Base-by-base conservation (phyloP, 1,140 invertebrate species). In the Ptiloglossa arizonensis region DNA sequence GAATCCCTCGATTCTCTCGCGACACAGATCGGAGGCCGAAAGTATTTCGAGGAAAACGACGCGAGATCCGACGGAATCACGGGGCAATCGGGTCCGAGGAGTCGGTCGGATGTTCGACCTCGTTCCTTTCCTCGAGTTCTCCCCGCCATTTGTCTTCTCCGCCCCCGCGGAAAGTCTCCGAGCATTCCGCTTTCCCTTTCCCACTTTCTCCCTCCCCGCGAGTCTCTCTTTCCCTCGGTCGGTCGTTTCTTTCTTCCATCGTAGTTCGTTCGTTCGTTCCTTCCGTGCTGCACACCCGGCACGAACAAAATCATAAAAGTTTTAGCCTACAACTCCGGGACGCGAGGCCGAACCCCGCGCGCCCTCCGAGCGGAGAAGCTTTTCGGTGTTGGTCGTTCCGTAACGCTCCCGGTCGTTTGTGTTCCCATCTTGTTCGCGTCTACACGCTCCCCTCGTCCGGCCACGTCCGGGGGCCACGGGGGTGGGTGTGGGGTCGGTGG, bases 291-390 rank as follows among this genome's bases (percentile, higher is more conserved):
- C 57, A 17, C 73, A 44, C 69, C 66, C 83, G 54, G 68, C 80
- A 79, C 79, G 79, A 88, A 85, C 72, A 85, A 85, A 88, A 88
- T 88, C 86, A 87, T 88, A 88, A 87, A 87, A 87, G 77, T 88
- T 88, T 88, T 72, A 85, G 79, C 72, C 85, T 87, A 80, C 76
- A 85, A 82, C 70, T 82, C 69, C 56, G 48, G 50, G 71, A 74
- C 54, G 59, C 52, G 59, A 63, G 41, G 52, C 59, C 48, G 50
- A 73, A 35, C 59, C 32, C 24, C 60, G 27, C 59, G 64, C 73
- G 69, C 52, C 13, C 75, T 24, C 13, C 11, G 8, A 41, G 67
- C 68, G 35, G 76, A 83, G 77, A 76, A 84, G 76, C 68, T 83
- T 79, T 86, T 76, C 76, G 68, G 70, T 81, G 83, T 82, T 85